phyloP scores from a whole-genome alignment of 2,797 vertebrate genomes.

The Eurystomus glaucurus region DNA sequence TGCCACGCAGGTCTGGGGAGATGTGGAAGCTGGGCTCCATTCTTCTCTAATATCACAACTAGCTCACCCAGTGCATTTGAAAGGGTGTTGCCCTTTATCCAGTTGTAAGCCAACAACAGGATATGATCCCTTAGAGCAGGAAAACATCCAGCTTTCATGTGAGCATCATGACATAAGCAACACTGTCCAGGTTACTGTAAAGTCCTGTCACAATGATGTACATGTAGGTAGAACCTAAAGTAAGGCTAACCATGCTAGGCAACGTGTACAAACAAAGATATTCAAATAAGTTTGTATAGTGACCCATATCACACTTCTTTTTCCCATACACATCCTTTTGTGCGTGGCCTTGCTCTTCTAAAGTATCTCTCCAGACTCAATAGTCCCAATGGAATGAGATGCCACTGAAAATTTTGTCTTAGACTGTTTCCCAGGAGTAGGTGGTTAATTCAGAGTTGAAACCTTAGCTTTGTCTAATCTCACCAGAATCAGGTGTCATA shows the following conservation, averaged over 20 bases:
- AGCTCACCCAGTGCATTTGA: fast-evolving
- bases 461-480: neutral
- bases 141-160: neutral
- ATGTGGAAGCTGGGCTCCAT: fast-evolving
- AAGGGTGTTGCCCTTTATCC: neutral
- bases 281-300: neutral
- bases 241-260: neutral
- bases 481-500: neutral
- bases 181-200: neutral
- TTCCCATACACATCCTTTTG: fast-evolving
- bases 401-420: neutral
- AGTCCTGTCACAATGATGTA: fast-evolving
- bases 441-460: neutral
- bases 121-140: fast-evolving
- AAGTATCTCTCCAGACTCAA: neutral
- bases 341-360: neutral
- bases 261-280: neutral
- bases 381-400: neutral
- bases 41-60: neutral
- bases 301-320: too few species aligned
- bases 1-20: neutral
- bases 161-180: neutral
- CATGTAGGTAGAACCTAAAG: neutral
- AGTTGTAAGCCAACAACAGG: neutral
- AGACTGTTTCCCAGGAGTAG: neutral